These are phyloP conservation scores for Cyprinodon variegatus DNA, from an alignment of 2,113 vertebrate genomes.

Conservation along the genomic window DNA sequence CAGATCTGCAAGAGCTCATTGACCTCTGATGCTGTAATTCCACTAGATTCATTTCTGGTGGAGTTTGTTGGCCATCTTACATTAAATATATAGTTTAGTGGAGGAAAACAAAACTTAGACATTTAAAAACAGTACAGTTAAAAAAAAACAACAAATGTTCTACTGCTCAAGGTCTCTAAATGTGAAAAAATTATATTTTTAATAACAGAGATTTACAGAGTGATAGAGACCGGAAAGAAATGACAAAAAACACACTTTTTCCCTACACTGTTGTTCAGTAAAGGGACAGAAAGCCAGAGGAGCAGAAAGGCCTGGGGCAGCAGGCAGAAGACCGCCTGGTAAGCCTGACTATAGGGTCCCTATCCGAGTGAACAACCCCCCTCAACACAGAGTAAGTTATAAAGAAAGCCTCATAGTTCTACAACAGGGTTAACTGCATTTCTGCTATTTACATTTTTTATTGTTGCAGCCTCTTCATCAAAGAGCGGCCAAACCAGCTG, in stretches of 20 bases:
- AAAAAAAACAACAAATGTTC: too few relatives aligned
- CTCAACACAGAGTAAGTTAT: conserved; percentile 43
- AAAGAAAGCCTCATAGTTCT: background rate
- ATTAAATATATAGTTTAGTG: too few relatives aligned
- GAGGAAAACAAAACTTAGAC: too few relatives aligned
- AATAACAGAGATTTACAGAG: too few relatives aligned
- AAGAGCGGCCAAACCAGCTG: conserved; percentile 57
- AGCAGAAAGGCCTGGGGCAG: conserved; percentile 46
- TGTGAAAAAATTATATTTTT: too few relatives aligned
- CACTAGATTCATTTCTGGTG: background rate
- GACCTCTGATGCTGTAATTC: background rate
- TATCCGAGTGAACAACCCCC: conserved; percentile 43
- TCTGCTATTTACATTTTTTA: background rate
- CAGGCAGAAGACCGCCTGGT: conserved; percentile 52
- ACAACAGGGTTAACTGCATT: background rate
- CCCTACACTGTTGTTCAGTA: conserved; percentile 39
- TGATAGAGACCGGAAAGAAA: background rate
- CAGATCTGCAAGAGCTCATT: background rate
- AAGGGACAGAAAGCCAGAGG: conserved; percentile 57
- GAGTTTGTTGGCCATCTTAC: background rate
- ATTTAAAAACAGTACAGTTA: too few relatives aligned
- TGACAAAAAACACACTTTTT: background rate
- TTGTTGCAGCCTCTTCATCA: conserved; percentile 40
- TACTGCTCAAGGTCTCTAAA: too few relatives aligned
- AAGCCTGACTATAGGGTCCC: conserved; percentile 71